Base-by-base conservation (phyloP, 2,113 vertebrate genomes). In the Papio anubis region DNA sequence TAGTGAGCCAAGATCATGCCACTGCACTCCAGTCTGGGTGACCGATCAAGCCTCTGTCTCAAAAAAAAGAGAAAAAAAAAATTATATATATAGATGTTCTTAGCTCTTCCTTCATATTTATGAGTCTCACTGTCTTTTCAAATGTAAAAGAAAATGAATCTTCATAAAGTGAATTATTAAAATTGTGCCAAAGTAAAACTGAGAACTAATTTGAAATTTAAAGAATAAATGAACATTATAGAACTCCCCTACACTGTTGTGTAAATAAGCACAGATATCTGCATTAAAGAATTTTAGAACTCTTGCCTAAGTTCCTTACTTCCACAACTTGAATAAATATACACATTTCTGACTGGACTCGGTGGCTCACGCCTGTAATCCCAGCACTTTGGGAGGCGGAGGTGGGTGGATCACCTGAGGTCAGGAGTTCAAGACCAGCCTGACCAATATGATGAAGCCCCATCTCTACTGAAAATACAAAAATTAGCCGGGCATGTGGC, bases 141-240 rank as follows among this genome's bases (percentile, higher is more conserved):
- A 43, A 21, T 80, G 17, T 96, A 57, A 50, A 52, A 86, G 64
- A 92, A 80, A 70, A 84, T 57, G 27, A 92, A 23, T 94, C 25
- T 87, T 80, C 50, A 88, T 66, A 82, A 92, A 96, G 61, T 48
- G 45, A 88, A 5, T 43, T 95, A 93, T 32, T 92, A 30, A 93
- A 96, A 4, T 38, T 91, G 6, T 85, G 21, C 18, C 64, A 75
- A 68, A 93, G 66, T 95, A 83, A 92, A 89, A 90, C 38, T 86
- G 40, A 92, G 12, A 45, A 79, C n/a, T 87, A 93, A 64, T 16
- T 79, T 79, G 55, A 83, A 90, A 84, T 92, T 89, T 93, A 95
- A 94, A 81, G 68, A 38, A 85, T 80, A 96, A 64, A 40, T 91
- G 6, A 82, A 40, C 25, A 61, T 45, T 89, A 27, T 32, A 7